Evolutionary conservation across 2,888 invertebrate species (phyloP).

Genomic region (Spicauda simplicius): DNA sequence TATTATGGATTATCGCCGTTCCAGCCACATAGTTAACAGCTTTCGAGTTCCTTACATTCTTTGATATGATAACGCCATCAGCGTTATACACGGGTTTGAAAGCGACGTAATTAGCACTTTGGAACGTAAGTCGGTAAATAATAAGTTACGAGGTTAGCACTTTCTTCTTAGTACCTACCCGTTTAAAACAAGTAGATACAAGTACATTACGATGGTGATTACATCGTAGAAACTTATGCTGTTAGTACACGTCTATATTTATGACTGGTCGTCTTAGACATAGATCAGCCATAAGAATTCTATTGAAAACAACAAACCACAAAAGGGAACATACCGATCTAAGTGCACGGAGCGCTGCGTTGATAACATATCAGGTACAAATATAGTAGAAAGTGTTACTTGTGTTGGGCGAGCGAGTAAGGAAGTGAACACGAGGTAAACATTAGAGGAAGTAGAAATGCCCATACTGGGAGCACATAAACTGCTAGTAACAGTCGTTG

Average conservation of each 20-base stretch:
- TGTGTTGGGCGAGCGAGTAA: slow-evolving; percentile 39
- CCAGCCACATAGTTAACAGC: slow-evolving; percentile 45
- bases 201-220: background rate
- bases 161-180: background rate
- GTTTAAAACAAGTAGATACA: background rate
- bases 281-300: background rate
- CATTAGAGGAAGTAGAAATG: slow-evolving; percentile 62
- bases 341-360: slow-evolving; percentile 28
- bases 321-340: slow-evolving; percentile 14
- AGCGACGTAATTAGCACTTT: slow-evolving; percentile 24
- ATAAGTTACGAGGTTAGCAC: background rate
- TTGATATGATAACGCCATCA: slow-evolving; percentile 26
- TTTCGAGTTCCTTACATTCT: slow-evolving; percentile 35
- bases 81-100: slow-evolving; percentile 18
- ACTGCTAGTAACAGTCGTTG: slow-evolving; percentile 63
- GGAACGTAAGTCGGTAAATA: background rate
- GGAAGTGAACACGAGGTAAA: slow-evolving; percentile 55
- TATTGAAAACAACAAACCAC: slow-evolving; percentile 1
- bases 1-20: slow-evolving; percentile 59
- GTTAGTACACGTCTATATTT: background rate
- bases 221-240: background rate
- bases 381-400: slow-evolving; percentile 37
- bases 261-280: background rate
- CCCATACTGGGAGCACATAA: slow-evolving; percentile 62
- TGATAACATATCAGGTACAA: slow-evolving; percentile 42